Base-by-base conservation (phyloP, 2,797 vertebrate genomes). In the Mus caroli region DNA sequence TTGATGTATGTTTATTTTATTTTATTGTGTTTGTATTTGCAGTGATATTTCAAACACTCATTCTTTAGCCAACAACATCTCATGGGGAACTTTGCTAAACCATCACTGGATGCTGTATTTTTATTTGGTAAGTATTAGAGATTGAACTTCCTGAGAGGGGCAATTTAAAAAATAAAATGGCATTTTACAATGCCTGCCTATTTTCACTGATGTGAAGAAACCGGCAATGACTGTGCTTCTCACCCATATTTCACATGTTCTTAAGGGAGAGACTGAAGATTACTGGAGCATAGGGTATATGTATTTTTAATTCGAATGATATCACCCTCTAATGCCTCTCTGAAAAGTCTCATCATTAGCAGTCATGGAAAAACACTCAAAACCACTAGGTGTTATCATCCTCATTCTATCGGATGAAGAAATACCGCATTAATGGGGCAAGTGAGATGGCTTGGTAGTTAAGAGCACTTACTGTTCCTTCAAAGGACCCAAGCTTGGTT, bases 261-360 rank as follows among this genome's bases (percentile, higher is more conserved):
- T 87, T 85, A 67, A 13, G 24, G 6, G 79, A 93, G 52, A 73
- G 40, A 24, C 2, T 56, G 12, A 62, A 75, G 76, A 87, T 17
- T 91, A 43, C 58, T 40, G 9, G 56, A 17, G 46, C n/a, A 31
- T 5, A 50, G 26, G 9, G 28, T 54, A 58, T 60, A 46, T 11
- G n/a, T 40, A 67, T 69, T 92, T 92, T 93, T 96, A 85, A 89
- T 73, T 94, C 77, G 54, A 79, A 83, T 54, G 64, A 85, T 40
- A 82, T 31, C 43, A 12, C 77, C 46, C n/a, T 87, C 37, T 64
- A 56, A 84, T 7, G 37, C 6, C 37, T 77, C 78, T 15, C 67
- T 4, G 17, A 11, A 2, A 71, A 37, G 46, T 26, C 62, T 37
- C 13, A 2, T n/a, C 54, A 56, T 24, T 22, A 73, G n/a, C 75